These are phyloP conservation scores for Falco columbarius DNA, from an alignment of 2,797 vertebrate genomes.

Conservation along the genomic window DNA sequence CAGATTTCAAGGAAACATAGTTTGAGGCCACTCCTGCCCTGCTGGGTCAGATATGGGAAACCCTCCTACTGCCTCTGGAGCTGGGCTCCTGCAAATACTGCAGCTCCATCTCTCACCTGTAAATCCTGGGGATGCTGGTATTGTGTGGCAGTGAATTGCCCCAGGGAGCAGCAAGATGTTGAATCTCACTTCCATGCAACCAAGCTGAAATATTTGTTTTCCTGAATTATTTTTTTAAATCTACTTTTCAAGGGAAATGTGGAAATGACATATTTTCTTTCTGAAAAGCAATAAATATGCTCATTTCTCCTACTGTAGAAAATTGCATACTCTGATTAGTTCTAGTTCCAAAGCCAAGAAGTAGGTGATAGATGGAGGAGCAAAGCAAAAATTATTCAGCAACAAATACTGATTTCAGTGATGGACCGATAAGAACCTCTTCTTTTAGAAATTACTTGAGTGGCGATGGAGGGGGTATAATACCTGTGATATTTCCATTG, in stretches of 20 bases:
- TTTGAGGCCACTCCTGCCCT: not conserved
- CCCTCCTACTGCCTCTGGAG: not conserved
- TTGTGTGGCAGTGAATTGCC: not conserved
- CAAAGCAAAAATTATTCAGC: not conserved
- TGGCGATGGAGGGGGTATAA: not conserved
- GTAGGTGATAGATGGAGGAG: not conserved
- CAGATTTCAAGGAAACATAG: not conserved
- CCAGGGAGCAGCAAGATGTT: not conserved
- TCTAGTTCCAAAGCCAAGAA: not conserved
- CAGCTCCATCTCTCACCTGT: not conserved
- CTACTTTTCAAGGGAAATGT: not conserved
- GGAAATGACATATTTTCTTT: not conserved
- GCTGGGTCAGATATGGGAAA: not conserved
- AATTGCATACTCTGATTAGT: accelerated
- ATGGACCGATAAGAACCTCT: not conserved
- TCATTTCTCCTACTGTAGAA: not conserved
- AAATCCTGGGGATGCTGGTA: not conserved
- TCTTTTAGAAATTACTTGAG: not conserved
- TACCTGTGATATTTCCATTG: not conserved
- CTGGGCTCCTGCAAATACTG: not conserved
- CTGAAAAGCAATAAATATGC: not conserved
- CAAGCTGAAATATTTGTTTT: not conserved
- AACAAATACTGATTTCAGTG: not conserved
- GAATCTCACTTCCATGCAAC: not conserved
- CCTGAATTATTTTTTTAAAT: not conserved